Evolutionary conservation across 2,888 invertebrate genomes (phyloP).

Genomic region (Stenichneumon culpator): DNA sequence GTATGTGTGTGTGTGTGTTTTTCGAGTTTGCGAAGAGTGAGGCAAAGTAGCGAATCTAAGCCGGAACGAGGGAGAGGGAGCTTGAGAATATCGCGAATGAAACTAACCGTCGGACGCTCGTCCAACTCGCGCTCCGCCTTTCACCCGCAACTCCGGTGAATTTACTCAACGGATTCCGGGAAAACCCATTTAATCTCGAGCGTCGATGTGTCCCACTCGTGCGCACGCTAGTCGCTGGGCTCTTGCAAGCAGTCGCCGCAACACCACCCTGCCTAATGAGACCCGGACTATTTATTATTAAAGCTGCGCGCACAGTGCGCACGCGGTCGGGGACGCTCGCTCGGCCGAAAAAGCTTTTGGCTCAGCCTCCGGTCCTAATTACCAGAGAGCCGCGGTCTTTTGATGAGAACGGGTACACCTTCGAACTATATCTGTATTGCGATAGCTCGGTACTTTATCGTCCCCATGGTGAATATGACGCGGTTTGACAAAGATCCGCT

Average conservation of each 20-base stretch:
- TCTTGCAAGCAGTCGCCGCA: conserved; percentile 39
- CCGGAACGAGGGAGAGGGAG: conserved; percentile 49
- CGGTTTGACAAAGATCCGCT: conserved; percentile 10
- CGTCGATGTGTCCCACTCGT: conserved; percentile 75
- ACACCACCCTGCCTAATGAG: conserved; percentile 75
- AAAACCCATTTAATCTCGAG: conserved; percentile 78
- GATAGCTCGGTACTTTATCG: conserved; percentile 32
- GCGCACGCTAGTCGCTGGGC: conserved; percentile 55
- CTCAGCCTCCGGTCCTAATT: conserved; percentile 80
- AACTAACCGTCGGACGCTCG: conserved; percentile 56
- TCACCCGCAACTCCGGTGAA: conserved; percentile 71
- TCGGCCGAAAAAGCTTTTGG: conserved; percentile 75
- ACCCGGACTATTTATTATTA: conserved; percentile 79
- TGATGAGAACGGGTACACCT: conserved; percentile 70
- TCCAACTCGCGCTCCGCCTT: conserved; percentile 55
- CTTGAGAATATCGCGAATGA: conserved; percentile 60
- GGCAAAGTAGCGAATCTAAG: conserved; percentile 55
- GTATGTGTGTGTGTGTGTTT: conserved; percentile 4
- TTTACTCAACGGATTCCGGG: conserved; percentile 75
- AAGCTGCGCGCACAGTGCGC: conserved; percentile 67
- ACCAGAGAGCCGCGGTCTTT: conserved; percentile 74
- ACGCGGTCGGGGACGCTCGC: conserved; percentile 25
- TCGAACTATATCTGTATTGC: conserved; percentile 28
- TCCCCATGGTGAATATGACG: conserved; percentile 3
- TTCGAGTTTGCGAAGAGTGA: conserved; percentile 47